phyloP scores from a whole-genome alignment of 2,797 vertebrate species.

The Pagetopsis macropterus region DNA sequence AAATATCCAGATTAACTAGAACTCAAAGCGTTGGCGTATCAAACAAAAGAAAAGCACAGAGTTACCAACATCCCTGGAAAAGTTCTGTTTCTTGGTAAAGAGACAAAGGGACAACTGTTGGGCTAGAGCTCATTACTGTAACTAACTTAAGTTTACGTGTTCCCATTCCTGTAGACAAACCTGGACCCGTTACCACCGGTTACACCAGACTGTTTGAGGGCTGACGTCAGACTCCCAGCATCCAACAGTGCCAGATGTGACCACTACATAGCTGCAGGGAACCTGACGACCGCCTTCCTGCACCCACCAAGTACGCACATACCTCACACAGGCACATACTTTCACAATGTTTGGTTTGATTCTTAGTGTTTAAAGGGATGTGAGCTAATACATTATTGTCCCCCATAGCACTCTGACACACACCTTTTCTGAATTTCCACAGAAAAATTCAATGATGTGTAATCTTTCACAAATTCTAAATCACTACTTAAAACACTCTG shows the following conservation, averaged over 20 bases:
- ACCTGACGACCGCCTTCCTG: slow-evolving; percentile 84
- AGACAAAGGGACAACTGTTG: background rate
- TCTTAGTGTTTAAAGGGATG: background rate
- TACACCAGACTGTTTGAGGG: slow-evolving; percentile 80
- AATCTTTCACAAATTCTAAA: background rate
- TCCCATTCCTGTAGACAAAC: slow-evolving; percentile 29
- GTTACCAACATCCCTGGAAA: no score
- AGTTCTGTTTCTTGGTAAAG: background rate
- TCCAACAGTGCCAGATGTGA: slow-evolving; percentile 84
- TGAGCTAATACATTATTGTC: background rate
- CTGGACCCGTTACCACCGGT: slow-evolving; percentile 47
- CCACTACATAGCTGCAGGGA: slow-evolving; percentile 73
- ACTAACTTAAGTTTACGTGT: background rate
- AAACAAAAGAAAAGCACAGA: no score
- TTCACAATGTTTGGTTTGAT: background rate
- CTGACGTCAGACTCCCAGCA: slow-evolving; percentile 84
- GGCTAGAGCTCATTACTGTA: background rate
- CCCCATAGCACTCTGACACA: no score
- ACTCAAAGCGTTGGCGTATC: background rate
- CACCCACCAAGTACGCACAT: slow-evolving; percentile 86
- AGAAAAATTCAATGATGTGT: no score
- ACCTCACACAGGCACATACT: slow-evolving; percentile 23
- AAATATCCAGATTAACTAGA: background rate
- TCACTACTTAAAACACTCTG: background rate
- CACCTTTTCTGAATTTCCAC: no score